Conservation (phyloP, 1,140 invertebrate species). For the Psix sp. region DNA sequence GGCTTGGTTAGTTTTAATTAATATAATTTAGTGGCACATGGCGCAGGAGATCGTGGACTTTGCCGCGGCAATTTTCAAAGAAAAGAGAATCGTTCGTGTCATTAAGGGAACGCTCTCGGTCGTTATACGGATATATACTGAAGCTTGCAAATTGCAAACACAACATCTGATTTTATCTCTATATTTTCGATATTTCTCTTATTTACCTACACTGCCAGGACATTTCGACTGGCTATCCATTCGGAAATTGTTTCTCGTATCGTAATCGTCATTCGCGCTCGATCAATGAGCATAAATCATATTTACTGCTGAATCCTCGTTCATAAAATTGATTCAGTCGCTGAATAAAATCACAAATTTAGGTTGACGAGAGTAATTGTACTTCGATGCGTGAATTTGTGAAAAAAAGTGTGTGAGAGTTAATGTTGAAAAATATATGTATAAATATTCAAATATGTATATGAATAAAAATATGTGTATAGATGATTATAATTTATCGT, state of each 20-base stretch:
- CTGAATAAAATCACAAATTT: too few relatives aligned
- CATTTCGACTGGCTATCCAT: slow-evolving; percentile 25
- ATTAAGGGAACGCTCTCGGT: slow-evolving; percentile 56
- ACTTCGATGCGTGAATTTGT: too few relatives aligned
- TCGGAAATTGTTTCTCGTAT: slow-evolving; percentile 25
- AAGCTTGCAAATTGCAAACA: slow-evolving; percentile 56
- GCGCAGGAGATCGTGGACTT: slow-evolving; percentile 51
- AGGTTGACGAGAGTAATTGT: too few relatives aligned
- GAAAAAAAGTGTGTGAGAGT: too few relatives aligned
- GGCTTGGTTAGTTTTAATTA: slow-evolving; percentile 58
- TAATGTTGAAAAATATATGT: too few relatives aligned
- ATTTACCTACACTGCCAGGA: slow-evolving; percentile 31
- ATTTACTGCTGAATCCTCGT: neutral
- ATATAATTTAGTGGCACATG: slow-evolving; percentile 58
- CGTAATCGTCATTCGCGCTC: slow-evolving; percentile 12
- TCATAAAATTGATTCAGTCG: slow-evolving; percentile 1
- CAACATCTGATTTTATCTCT: slow-evolving; percentile 56
- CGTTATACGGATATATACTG: slow-evolving; percentile 53
- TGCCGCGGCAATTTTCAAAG: slow-evolving; percentile 55
- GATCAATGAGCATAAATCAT: neutral
- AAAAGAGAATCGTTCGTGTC: slow-evolving; percentile 56
- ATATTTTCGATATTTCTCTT: slow-evolving; percentile 58
- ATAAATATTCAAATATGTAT: too few relatives aligned
- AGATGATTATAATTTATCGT: too few relatives aligned
- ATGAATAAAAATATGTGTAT: too few relatives aligned